Evolutionary conservation across 2,797 vertebrate genomes (phyloP).

Genomic region (Threskiornis aethiopicus): DNA sequence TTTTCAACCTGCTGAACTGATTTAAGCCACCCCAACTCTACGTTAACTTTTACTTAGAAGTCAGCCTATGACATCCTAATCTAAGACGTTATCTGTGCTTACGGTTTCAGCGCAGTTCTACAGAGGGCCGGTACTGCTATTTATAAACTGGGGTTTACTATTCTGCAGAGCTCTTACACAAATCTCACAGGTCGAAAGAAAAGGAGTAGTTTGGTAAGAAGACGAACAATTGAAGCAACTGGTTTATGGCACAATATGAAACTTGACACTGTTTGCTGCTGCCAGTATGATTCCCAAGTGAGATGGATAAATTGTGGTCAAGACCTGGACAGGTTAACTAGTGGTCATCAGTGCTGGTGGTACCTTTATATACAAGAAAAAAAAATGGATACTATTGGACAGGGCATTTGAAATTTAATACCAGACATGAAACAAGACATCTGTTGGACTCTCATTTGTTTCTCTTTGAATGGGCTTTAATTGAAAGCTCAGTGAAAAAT

Average conservation of each 20-base stretch:
- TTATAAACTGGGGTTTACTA: background rate
- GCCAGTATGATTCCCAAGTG: constrained; percentile 52
- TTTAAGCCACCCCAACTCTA: constrained; percentile 19
- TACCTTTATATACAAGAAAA: constrained; percentile 55
- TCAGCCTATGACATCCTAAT: constrained; percentile 14
- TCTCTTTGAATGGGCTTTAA: constrained; percentile 82
- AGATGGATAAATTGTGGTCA: constrained; percentile 71
- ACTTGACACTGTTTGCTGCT: constrained; percentile 39
- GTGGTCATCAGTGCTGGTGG: constrained; percentile 57
- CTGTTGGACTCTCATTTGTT: constrained; percentile 63
- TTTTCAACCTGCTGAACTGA: constrained; percentile 61
- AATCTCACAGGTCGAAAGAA: background rate
- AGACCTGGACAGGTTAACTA: constrained; percentile 66
- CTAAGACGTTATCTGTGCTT: constrained; percentile 1
- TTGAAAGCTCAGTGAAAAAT: constrained; percentile 81
- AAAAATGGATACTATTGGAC: constrained; percentile 35
- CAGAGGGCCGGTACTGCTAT: constrained; percentile 11
- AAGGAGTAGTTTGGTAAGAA: constrained; percentile 21
- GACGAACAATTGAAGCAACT: background rate
- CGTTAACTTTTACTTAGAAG: constrained; percentile 40
- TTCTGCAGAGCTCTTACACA: background rate
- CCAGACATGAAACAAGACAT: constrained; percentile 71
- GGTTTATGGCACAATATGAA: constrained; percentile 36
- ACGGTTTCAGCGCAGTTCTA: background rate
- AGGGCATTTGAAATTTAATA: constrained; percentile 70